Evolutionary conservation across 2,888 invertebrate species (phyloP), one percentile per base, ranked within the genome.

Genomic region (Serripes groenlandicus): DNA sequence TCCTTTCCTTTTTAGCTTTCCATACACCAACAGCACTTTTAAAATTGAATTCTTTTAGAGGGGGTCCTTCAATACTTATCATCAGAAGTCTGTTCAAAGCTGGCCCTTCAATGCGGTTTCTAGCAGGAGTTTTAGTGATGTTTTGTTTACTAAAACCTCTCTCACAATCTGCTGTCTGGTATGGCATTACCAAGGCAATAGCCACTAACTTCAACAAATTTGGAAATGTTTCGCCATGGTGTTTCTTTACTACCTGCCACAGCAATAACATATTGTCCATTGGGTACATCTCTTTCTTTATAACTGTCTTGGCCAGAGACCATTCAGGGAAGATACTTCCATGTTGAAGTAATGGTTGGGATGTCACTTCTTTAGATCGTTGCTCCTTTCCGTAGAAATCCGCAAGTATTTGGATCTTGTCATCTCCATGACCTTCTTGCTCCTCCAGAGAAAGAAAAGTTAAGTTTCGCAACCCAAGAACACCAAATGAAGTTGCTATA

Each of bases 151-250:
- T 58, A 49, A 81, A 81, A 15, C 81, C 81, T 9, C 81, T 37
- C 60, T 81, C 81, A 70, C 77, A 81, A 30, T 74, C 56, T 52
- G 77, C 81, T 64, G 81, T 81, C 32, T 77, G 77, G 34, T 58
- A 62, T 37, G 81, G 81, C 54, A 81, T 35, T 30, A 69, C 49
- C 26, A 81, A 23, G 21, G 64, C 70, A n/a, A 74, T 7, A 34
- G 52, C 37, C n/a, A 74, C 81, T 42, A 81, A 64, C 30, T 52
- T 77, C n/a, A 81, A 42, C 9, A 81, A n/a, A 54, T 81, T 81
- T 34, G 81, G 77, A 23, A 81, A 62, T 28, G 15, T 54, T 11
- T 77, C 74, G 26, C 21, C 37, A 52, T 81, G 76, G 54, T 73
- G 37, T 30, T 56, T 56, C n/a, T 68, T 32, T n/a, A 81, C 7